Evolutionary conservation across 1,140 invertebrate species (phyloP), one percentile per base, ranked within the genome.

Genomic region (Lucilia sericata): DNA sequence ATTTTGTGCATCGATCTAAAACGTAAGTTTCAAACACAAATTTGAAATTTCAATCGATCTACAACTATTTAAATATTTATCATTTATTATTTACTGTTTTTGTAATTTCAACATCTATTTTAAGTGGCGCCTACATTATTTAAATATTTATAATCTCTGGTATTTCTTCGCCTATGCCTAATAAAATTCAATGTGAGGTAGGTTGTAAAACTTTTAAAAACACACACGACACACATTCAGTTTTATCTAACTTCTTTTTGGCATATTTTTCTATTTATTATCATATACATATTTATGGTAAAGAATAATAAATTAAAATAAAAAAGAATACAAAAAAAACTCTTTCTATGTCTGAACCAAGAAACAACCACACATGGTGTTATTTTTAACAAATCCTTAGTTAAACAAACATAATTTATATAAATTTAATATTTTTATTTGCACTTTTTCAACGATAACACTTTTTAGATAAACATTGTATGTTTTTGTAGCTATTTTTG

Each of bases 231-330:
- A 70, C 65, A 55, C 17, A 55, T 55, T 55, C 42, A 14, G 21
- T 70, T 8, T 70, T 70, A 70, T 70, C n/a, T 70, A 70, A 70
- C 19, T 70, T 70, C 65, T 60, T 60, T 60, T 17, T n/a, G n/a
- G 55, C 5, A 2, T 60, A n/a, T 17, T 60, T 60, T 60, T 60
- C 13, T 60, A n/a, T 17, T n/a, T 60, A 60, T 60, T 60, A 60
- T 60, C 14, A 60, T 60, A 42, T 42, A 42, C 42, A 42, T 42
- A 42, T 60, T 14, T n/a, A 60, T 60, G 14, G 55, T 7, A 17
- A 60, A 17, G 13, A 60, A 60, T 17, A 30, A 60, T 17, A 14
- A 60, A 60, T n/a, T 17, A 60, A 1, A 60, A 60, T 4, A 60
- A n/a, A 60, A 60, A 60, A 55, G 5, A 55, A 17, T 10, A 14